Evolutionary conservation across 1,140 invertebrate species (phyloP), one percentile per base, ranked within the genome.

Genomic region (Neodiprion pinetum): DNA sequence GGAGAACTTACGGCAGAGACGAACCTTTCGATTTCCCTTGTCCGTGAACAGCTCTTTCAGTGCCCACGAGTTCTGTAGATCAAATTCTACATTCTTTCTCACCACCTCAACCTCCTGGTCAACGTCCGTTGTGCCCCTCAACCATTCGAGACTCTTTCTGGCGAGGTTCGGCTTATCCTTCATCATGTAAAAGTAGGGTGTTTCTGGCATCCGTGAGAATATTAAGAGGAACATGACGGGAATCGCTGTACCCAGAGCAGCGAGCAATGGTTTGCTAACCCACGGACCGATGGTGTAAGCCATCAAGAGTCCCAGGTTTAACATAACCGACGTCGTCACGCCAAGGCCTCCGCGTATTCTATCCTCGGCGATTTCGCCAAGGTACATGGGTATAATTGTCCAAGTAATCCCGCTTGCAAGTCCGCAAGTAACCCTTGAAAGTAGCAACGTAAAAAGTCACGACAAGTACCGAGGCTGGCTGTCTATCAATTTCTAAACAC

Each of bases 201-300:
- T 93, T 85, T 96, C 94, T 0, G 94, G 94, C 84, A 95, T 89
- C 74, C 90, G 91, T 47, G 90, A 87, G 80, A 93, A 92, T 5
- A 88, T 88, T 1, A 92, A 73, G 0, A 92, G 83, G 72, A 92
- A 91, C 2, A 93, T 76, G 1, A 91, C 84, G 0, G 92, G 88
- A 65, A 90, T 80, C 0, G 85, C 76, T 53, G 90, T 85, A 48
- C 90, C 90, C 61, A 91, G 87, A 53, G 90, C 84, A 1, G 91
- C 89, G 4, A 91, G 83, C 8, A 90, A 88, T 23, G 89, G 86
- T 61, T 90, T 90, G 28, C 88, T 90, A 1, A 91, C 87, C 76
- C 89, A 90, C 2, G 91, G 87, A 7, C 93, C 93, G 47, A 94
- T 86, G 50, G 88, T 85, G 84, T 93, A 94, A 50, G 91, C 90